These are phyloP conservation scores for Lophochroa leadbeateri DNA, from an alignment of 2,113 vertebrate genomes.

Conservation along the genomic window DNA sequence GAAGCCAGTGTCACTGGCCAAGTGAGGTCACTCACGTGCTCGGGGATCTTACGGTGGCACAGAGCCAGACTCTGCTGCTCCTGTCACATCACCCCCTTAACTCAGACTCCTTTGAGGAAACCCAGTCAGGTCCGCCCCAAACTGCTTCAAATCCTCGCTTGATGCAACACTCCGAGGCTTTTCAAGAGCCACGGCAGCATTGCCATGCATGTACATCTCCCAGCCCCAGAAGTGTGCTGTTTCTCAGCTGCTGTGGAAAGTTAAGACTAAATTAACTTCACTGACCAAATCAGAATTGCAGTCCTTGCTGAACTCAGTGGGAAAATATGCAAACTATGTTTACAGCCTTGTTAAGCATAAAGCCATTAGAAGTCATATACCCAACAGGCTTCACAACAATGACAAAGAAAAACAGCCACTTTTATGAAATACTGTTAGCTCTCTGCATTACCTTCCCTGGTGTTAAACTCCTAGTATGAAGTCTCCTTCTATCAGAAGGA, in stretches of 20 bases:
- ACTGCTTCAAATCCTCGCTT: fast-evolving
- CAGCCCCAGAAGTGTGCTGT: not conserved
- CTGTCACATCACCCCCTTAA: not conserved
- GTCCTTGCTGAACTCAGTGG: not conserved
- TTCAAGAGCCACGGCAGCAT: not conserved
- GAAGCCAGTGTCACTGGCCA: not conserved
- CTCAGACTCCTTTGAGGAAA: not conserved
- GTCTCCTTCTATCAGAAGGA: constrained; percentile 42
- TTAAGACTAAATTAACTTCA: constrained; percentile 9
- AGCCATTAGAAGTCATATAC: constrained; percentile 38
- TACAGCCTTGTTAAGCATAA: constrained; percentile 42
- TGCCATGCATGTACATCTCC: fast-evolving
- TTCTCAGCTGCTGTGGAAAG: not conserved
- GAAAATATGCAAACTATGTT: constrained; percentile 42
- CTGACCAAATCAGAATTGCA: not conserved
- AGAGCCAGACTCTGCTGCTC: not conserved
- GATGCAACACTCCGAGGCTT: not conserved
- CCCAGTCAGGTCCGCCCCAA: not conserved
- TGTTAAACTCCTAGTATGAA: constrained; percentile 48
- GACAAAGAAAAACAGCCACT: not conserved
- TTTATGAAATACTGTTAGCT: constrained; percentile 32
- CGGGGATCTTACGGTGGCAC: not conserved
- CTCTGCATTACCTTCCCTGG: not conserved
- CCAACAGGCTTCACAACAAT: not conserved
- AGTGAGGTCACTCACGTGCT: not conserved